A percentile compares a stretch with the other conserved stretches of the same genome.
phyloP scores from a whole-genome alignment of 2,113 vertebrate genomes.

The Mesembrinibis cayennensis region DNA sequence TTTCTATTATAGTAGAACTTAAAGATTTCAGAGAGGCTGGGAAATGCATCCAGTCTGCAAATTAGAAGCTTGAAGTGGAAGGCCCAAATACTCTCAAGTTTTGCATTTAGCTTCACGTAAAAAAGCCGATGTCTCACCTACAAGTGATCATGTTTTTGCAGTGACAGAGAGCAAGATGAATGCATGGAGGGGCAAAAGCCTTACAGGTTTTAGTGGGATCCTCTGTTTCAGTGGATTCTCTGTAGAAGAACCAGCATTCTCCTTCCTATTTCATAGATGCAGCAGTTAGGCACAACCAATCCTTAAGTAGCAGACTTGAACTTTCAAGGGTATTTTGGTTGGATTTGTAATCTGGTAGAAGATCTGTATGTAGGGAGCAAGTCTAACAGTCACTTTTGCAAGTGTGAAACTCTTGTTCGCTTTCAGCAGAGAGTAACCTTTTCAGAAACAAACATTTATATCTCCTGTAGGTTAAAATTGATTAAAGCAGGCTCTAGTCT shows the following conservation, averaged over 20 bases:
- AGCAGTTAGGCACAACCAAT: neutral
- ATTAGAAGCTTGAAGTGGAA: neutral
- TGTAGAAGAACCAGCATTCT: neutral
- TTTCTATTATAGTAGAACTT: neutral
- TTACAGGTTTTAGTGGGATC: neutral
- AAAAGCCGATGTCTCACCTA: neutral
- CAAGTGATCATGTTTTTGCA: neutral
- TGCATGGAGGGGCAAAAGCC: neutral
- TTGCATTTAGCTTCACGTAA: neutral
- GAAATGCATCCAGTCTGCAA: neutral
- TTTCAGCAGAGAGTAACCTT: neutral
- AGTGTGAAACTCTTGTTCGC: neutral
- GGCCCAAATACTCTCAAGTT: neutral
- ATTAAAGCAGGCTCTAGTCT: neutral
- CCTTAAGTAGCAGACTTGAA: neutral
- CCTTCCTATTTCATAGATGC: neutral
- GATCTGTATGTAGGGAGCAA: neutral
- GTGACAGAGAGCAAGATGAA: neutral
- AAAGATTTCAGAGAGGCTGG: neutral
- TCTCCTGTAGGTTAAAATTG: neutral
- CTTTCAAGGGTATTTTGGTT: neutral
- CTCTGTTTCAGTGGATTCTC: neutral
- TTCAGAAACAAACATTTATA: neutral
- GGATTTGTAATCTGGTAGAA: neutral
- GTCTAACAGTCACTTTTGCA: neutral